Base-by-base conservation (phyloP, 1,140 invertebrate species). In the Sitophilus oryzae region DNA sequence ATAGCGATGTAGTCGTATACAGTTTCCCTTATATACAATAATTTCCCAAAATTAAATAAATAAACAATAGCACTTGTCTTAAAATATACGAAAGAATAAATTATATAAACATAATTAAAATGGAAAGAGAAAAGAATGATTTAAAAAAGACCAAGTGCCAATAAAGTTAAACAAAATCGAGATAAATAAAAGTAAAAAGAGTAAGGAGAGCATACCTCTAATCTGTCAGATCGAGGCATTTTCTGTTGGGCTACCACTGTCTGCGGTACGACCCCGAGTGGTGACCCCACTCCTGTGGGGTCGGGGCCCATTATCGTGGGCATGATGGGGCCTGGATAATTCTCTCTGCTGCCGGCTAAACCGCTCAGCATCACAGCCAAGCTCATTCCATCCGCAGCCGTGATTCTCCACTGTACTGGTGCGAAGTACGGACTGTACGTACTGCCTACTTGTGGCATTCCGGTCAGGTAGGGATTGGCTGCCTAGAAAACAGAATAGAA, bases 171-270 rank as follows among this genome's bases (percentile, higher is more conserved):
- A 52, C 18, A 47, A 55, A 52, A 18, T 6, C 34, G n/a, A n/a
- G 34, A 52, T 40, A 22, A 23, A 42, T 16, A 4, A 16, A 30
- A 40, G 43, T 34, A 11, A 56, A n/a, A 19, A 41, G 47, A 62
- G 58, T 46, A 16, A 35, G 52, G 55, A 43, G 43, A 34, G 23
- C 83, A 80, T 85, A 96, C 93, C 91, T 96, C 93, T 77, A 96
- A 85, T 79, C 93, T 83, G 78, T 96, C 93, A 70, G 91, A 91
- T 72, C 93, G 84, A 58, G 89, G 88, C 80, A 94, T 82, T 80
- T 96, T 96, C 79, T 94, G 91, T 77, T 89, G 88, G 60, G 87
- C 82, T 56, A 85, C 79, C 44, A 91, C 86, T 61, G 85, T 87
- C 76, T 90, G 88, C 70, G 84, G 88, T 65, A 92, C 88, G 65